Conservation (phyloP, 1,140 invertebrate species). For the Charaxes varanes region DNA sequence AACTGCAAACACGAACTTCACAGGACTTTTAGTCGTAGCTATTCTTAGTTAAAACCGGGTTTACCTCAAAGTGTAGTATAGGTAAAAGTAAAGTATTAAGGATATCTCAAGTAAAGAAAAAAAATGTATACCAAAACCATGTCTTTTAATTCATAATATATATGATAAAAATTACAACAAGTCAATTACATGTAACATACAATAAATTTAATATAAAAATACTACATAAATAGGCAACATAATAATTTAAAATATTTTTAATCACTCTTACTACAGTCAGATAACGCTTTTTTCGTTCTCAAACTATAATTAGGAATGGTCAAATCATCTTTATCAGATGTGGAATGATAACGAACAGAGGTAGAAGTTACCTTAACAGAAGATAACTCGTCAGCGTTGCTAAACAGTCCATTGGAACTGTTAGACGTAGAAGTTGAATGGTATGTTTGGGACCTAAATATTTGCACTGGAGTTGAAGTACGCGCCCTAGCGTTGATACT, state of each 20-base stretch:
- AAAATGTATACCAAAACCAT: constrained; percentile 4
- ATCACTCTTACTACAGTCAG: constrained; percentile 57
- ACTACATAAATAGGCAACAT: constrained; percentile 21
- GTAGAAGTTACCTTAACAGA: constrained; percentile 70
- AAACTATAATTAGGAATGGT: constrained; percentile 70
- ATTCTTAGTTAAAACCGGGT: no score
- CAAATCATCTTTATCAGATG: constrained; percentile 61
- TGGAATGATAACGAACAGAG: constrained; percentile 60
- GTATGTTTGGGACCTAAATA: constrained; percentile 63
- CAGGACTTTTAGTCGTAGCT: no score
- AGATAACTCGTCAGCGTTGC: constrained; percentile 71
- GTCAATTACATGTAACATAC: constrained; percentile 25
- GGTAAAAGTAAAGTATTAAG: no score
- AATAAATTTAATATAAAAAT: constrained; percentile 23
- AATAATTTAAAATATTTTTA: constrained; percentile 25
- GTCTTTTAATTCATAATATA: constrained; percentile 23
- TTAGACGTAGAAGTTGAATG: constrained; percentile 63
- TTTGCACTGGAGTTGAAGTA: constrained; percentile 73
- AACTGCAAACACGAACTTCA: no score
- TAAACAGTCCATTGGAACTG: constrained; percentile 63
- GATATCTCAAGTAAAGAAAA: constrained; percentile 1
- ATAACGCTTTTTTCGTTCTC: constrained; percentile 49
- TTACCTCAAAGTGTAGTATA: no score
- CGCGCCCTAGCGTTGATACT: constrained; percentile 47
- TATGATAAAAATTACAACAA: constrained; percentile 29